These are phyloP conservation scores for Tribolium freemani DNA, from an alignment of 2,888 invertebrate genomes.

Conservation along the genomic window DNA sequence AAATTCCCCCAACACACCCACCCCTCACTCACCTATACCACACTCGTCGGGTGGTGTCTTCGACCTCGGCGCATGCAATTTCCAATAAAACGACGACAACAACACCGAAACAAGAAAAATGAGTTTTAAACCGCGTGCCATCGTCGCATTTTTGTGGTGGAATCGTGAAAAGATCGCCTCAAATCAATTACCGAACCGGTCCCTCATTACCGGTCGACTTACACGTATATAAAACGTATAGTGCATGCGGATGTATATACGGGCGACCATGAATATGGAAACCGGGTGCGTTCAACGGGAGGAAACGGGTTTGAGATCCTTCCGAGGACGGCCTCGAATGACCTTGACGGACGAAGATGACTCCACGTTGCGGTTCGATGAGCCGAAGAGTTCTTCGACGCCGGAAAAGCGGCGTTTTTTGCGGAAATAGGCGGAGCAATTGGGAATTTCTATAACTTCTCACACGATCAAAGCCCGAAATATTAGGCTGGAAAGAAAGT, in stretches of 20 bases:
- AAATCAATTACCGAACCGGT: slow-evolving; percentile 54
- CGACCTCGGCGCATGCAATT: background rate
- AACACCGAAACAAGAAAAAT: background rate
- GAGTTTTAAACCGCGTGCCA: slow-evolving; percentile 37
- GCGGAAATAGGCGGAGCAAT: background rate
- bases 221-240: slow-evolving; percentile 11
- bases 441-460: too few relatives aligned
- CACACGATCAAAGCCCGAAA: background rate
- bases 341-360: slow-evolving; percentile 48
- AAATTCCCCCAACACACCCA: background rate
- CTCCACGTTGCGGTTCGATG: background rate
- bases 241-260: slow-evolving; percentile 44
- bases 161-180: slow-evolving; percentile 49
- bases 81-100: background rate
- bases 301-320: slow-evolving; percentile 29
- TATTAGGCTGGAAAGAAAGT: too few relatives aligned
- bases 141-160: slow-evolving; percentile 49
- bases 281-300: background rate
- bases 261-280: slow-evolving; percentile 34
- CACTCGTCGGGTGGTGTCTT: background rate
- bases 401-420: background rate
- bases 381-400: background rate
- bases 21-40: background rate
- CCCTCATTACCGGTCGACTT: slow-evolving; percentile 43
- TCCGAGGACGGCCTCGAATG: slow-evolving; percentile 50